phyloP scores from a whole-genome alignment of 2,797 vertebrate genomes.

The Eulemur rubriventer region DNA sequence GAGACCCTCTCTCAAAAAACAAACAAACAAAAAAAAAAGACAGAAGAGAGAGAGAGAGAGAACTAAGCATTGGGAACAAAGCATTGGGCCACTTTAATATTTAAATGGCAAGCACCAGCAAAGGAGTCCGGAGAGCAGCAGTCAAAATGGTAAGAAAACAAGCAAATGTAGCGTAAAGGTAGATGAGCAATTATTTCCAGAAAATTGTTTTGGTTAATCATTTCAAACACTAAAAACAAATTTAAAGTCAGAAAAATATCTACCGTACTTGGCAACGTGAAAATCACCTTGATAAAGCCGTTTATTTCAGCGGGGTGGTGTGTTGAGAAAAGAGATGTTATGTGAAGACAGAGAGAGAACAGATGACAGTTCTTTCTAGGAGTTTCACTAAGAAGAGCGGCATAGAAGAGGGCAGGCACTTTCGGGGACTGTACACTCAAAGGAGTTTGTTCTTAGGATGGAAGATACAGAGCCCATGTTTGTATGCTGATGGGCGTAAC shows the following conservation, averaged over 20 bases:
- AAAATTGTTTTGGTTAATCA: not conserved
- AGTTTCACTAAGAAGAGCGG: not conserved
- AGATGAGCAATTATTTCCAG: not conserved
- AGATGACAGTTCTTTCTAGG: not conserved
- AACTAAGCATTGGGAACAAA: not conserved
- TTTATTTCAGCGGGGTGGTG: not conserved
- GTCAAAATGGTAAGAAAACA: not conserved
- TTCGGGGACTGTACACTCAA: not conserved
- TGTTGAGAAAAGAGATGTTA: not conserved
- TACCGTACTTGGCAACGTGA: not conserved
- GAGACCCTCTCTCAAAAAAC: not conserved
- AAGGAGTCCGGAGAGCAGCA: not conserved
- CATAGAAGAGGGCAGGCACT: not conserved
- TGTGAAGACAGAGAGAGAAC: not conserved
- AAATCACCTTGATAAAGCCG: not conserved
- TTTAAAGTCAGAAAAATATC: not conserved
- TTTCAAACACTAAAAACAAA: slow-evolving; percentile 10
- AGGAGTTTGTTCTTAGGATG: not conserved
- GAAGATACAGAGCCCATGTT: not conserved
- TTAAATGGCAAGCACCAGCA: not conserved
- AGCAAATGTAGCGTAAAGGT: not conserved
- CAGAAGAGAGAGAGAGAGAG: not conserved
- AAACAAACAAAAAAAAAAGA: not conserved
- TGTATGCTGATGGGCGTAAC: not conserved
- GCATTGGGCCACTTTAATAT: not conserved